Evolutionary conservation across 1,140 invertebrate genomes (phyloP).

Genomic region (Phymastichus coffea): DNA sequence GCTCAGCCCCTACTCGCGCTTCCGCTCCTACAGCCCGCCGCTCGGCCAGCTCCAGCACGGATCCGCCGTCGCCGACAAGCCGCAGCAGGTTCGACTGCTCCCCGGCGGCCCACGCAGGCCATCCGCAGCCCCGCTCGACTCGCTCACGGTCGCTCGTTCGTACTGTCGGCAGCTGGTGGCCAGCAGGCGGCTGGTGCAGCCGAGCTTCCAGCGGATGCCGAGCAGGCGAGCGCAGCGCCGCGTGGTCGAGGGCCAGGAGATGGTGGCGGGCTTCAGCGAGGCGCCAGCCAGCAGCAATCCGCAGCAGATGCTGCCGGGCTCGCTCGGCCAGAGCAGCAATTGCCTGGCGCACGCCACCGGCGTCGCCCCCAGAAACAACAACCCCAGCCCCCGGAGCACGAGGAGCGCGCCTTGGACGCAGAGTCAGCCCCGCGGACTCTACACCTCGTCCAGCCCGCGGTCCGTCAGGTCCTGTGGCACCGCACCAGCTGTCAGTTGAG

Average conservation of each 20-base stretch:
- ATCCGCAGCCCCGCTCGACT: too few relatives aligned
- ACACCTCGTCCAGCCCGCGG: constrained; percentile 66
- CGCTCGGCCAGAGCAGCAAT: constrained; percentile 25
- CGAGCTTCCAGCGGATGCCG: constrained; percentile 83
- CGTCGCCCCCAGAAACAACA: constrained; percentile 39
- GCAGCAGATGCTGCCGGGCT: not conserved
- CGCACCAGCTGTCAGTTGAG: constrained; percentile 47
- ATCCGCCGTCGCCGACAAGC: constrained; percentile 8
- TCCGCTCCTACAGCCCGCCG: constrained; percentile 66
- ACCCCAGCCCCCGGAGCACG: constrained; percentile 64
- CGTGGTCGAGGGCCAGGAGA: constrained; percentile 67
- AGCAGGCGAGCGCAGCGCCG: constrained; percentile 82
- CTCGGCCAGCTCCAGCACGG: constrained; percentile 32
- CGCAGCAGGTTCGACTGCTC: constrained; percentile 8
- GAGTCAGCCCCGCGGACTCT: constrained; percentile 68
- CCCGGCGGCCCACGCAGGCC: not conserved
- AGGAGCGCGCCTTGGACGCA: constrained; percentile 81
- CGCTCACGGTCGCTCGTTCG: too few relatives aligned
- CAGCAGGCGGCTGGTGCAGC: constrained; percentile 68
- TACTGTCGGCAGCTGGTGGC: too few relatives aligned
- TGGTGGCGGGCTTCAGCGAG: constrained; percentile 52
- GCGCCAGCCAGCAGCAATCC: constrained; percentile 33
- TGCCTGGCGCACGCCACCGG: constrained; percentile 31
- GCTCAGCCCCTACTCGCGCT: constrained; percentile 61
- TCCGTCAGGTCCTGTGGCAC: constrained; percentile 66